Percentiles rank a stretch among this genome's conserved stretches.
Evolutionary conservation across 2,888 invertebrate species (phyloP).

Genomic region (Cylindroiulus punctatus): DNA sequence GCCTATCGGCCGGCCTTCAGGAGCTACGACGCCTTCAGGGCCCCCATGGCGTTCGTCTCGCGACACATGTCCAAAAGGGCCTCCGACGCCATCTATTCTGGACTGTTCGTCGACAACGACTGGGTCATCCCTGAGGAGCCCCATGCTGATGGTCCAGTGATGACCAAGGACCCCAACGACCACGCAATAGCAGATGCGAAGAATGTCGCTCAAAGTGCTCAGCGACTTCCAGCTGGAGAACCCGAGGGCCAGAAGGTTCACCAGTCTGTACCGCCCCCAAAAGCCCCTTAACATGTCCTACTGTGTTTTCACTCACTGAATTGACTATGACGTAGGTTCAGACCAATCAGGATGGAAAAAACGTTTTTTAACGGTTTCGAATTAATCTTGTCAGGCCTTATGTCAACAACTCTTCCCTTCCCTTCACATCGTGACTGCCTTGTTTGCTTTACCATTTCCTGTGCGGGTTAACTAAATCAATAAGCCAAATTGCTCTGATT

Average conservation of each 20-base stretch:
- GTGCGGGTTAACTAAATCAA: no score
- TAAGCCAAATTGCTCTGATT: no score
- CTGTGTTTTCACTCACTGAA: no score
- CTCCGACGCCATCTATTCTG: background rate
- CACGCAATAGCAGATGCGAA: background rate
- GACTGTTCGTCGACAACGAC: background rate
- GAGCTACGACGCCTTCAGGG: constrained; percentile 33
- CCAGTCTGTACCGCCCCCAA: background rate
- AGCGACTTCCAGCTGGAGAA: background rate
- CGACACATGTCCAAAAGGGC: constrained; percentile 50
- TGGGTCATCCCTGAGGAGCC: background rate
- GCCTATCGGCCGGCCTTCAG: background rate
- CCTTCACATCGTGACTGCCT: no score
- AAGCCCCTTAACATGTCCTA: background rate
- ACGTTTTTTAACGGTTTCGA: no score
- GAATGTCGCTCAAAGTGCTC: background rate
- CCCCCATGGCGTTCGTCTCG: constrained; percentile 49
- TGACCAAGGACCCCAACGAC: background rate
- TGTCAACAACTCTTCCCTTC: no score
- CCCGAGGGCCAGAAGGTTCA: background rate
- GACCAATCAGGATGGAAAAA: no score
- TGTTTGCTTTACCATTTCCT: no score
- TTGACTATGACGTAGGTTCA: no score
- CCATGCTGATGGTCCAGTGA: background rate
- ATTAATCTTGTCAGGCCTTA: no score